These are phyloP conservation scores for Tragelaphus buxtoni DNA, from an alignment of 2,113 vertebrate species.

Conservation along the genomic window DNA sequence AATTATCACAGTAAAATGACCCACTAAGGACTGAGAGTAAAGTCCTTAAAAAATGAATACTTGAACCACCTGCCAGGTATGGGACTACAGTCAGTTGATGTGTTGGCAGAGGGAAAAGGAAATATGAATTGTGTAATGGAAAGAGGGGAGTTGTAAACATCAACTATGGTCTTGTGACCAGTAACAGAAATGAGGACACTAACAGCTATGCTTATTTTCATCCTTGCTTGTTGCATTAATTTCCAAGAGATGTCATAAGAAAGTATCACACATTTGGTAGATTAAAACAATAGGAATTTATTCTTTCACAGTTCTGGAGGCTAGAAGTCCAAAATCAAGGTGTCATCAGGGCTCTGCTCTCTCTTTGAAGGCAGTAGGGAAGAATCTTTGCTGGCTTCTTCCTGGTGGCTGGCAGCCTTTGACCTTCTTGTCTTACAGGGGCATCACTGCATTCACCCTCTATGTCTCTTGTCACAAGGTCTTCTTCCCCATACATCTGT, in stretches of 20 bases:
- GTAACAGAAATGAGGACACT: background rate
- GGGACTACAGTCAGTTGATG: background rate
- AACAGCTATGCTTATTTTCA: background rate
- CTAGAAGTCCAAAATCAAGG: background rate
- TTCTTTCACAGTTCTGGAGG: background rate
- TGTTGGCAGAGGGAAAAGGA: background rate
- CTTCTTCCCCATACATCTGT: background rate
- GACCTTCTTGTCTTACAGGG: background rate
- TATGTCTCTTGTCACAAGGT: background rate
- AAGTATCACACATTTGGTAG: background rate
- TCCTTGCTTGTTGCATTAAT: background rate
- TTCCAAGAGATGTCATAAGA: background rate
- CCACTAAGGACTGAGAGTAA: background rate
- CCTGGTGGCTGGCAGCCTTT: background rate
- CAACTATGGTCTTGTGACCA: background rate
- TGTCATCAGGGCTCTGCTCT: background rate
- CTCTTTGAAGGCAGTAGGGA: background rate
- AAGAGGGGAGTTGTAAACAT: background rate
- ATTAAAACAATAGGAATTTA: background rate
- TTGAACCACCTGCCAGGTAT: background rate
- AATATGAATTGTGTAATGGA: background rate
- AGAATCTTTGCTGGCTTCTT: background rate
- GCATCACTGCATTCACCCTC: background rate
- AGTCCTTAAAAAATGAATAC: background rate
- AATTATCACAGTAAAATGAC: background rate